phyloP scores from a whole-genome alignment of 2,797 vertebrate species.

The Melanogrammus aeglefinus region DNA sequence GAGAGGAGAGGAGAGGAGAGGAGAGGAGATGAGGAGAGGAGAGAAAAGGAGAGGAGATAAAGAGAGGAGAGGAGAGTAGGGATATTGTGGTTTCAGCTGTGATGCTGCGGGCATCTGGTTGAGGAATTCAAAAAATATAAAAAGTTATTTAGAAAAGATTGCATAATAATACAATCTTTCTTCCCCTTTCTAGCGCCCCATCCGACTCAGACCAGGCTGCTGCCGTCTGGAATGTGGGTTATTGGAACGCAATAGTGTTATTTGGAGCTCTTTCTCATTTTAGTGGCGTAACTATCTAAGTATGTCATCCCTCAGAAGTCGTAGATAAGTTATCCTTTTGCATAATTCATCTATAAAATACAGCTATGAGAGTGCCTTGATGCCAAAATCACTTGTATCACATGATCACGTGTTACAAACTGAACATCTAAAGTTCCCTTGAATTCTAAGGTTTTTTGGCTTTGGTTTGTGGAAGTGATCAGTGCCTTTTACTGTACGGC shows the following conservation, averaged over 20 bases:
- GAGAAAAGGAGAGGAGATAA: no score
- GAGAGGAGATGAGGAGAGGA: not conserved
- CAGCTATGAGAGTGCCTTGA: not conserved
- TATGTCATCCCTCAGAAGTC: constrained; percentile 29
- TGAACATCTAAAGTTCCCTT: not conserved
- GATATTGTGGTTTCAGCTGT: not conserved
- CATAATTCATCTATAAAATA: not conserved
- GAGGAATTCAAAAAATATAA: not conserved
- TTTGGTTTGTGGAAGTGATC: not conserved
- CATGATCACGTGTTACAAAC: not conserved
- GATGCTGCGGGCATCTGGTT: not conserved
- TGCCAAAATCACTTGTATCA: no score
- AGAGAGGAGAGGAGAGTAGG: no score
- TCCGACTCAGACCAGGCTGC: constrained; percentile 21
- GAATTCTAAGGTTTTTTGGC: no score
- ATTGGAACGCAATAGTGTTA: constrained; percentile 38
- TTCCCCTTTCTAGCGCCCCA: not conserved
- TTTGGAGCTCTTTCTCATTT: constrained; percentile 52
- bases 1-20: not conserved
- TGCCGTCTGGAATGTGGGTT: constrained; percentile 44
- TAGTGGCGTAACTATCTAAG: constrained; percentile 30
- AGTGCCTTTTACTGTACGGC: not conserved
- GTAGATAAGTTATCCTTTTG: not conserved
- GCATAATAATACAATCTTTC: not conserved
- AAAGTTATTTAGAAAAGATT: not conserved